Conservation (phyloP, 1,140 invertebrate species). For the Drosophila bipectinata region DNA sequence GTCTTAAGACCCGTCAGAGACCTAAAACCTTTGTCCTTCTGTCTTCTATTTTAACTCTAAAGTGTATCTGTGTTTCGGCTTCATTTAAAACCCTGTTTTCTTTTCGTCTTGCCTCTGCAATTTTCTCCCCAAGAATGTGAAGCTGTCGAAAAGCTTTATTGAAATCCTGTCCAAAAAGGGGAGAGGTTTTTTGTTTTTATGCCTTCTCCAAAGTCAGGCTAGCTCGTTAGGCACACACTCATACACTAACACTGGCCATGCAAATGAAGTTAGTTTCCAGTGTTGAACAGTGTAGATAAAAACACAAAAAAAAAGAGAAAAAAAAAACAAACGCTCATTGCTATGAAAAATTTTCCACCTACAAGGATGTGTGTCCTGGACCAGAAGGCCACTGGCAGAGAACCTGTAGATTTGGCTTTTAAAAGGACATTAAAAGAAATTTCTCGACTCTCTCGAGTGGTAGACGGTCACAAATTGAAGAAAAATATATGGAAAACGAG, state of each 20-base stretch:
- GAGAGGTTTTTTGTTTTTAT: slow-evolving; percentile 61
- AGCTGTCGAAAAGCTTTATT: slow-evolving; percentile 71
- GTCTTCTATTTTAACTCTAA: no score
- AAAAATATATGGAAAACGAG: slow-evolving; percentile 47
- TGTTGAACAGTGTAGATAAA: slow-evolving; percentile 7
- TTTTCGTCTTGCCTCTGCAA: slow-evolving; percentile 33
- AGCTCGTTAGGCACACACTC: slow-evolving; percentile 63
- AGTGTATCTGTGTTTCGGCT: background rate
- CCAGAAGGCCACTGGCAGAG: slow-evolving; percentile 12
- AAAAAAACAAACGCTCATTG: slow-evolving; percentile 70
- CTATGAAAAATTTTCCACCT: slow-evolving; percentile 50
- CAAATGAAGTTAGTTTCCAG: slow-evolving; percentile 80
- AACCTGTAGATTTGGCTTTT: slow-evolving; percentile 78
- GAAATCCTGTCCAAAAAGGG: slow-evolving; percentile 52
- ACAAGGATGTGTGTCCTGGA: slow-evolving; percentile 20
- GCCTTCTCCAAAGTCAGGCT: slow-evolving; percentile 55
- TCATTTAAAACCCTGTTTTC: background rate
- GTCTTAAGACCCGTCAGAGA: no score
- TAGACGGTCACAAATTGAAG: slow-evolving; percentile 54
- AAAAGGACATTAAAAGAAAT: slow-evolving; percentile 79
- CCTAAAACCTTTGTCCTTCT: no score
- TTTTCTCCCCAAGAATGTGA: slow-evolving; percentile 49
- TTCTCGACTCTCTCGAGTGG: slow-evolving; percentile 28
- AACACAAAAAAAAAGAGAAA: background rate
- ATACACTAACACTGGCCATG: slow-evolving; percentile 45